Base-by-base conservation (phyloP, 2,113 vertebrate species). In the Paramisgurnus dabryanus region DNA sequence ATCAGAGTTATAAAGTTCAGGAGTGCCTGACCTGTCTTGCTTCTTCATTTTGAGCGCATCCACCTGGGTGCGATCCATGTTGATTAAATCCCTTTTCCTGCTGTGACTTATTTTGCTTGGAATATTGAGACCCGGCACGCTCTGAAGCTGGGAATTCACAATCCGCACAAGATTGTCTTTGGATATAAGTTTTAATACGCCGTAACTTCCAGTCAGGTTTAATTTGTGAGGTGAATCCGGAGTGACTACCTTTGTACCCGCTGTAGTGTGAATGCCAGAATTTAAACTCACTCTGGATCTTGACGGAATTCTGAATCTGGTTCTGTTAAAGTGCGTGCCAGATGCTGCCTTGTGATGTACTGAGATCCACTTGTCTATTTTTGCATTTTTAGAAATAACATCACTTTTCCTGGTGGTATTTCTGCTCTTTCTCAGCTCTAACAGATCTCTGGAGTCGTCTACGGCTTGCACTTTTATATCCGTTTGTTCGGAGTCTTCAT, bases 91-190 rank as follows among this genome's bases (percentile, higher is more conserved):
- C 75, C 91, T 89, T 86, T 93, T 94, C 77, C 91, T 89, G 86
- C 91, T 93, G 71, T 91, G 87, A 75, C 88, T 91, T 79, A 86
- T 89, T 87, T 92, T 92, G 83, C 87, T 89, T 1, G 86, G 87
- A 76, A 91, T 89, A 85, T 76, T 90, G 55, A 91, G 69, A 73
- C 87, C 85, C 0, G 88, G 87, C 82, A 88, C 76, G 5, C 77
- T 90, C 73, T 92, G 90, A 84, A 93, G 91, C 84, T 92, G 90
- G 76, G 92, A 92, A 88, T 93, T 93, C 66, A 92, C 90, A 40
- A 93, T 92, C 81, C 91, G 84, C 15, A 93, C 91, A 2, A 93
- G 86, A 87, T 89, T 93, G 13, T 93, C 92, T 76, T 94, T 92
- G 0, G 91, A 93, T 78, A 92, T 88, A 68, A 92, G 86, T 82